phyloP scores from a whole-genome alignment of 2,797 vertebrate species.

The Podargus strigoides region DNA sequence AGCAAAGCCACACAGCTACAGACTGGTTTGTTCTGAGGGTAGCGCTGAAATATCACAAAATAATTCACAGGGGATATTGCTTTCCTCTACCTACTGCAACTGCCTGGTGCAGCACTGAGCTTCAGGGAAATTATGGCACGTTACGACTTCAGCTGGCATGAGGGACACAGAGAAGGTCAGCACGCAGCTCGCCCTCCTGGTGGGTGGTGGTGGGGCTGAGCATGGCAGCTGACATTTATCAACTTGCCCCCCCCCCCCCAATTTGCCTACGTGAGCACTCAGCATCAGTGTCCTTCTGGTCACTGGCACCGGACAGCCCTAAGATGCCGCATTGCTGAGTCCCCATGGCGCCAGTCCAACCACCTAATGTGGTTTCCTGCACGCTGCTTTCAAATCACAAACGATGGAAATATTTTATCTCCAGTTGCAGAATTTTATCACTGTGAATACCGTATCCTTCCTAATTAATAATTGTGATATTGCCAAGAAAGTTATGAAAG shows the following conservation, averaged over 20 bases:
- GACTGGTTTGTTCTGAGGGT: not conserved
- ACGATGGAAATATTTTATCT: not conserved
- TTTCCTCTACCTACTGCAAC: not conserved
- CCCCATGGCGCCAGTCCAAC: fast-evolving
- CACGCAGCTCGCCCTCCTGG: fast-evolving
- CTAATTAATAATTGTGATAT: not conserved
- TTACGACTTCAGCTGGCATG: not conserved
- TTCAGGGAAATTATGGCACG: fast-evolving
- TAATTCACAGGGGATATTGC: not conserved
- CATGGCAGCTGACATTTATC: not conserved
- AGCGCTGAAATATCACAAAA: not conserved
- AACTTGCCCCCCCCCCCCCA: fast-evolving
- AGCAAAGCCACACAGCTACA: not conserved
- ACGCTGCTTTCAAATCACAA: fast-evolving
- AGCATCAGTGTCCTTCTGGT: not conserved
- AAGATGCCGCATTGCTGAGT: fast-evolving
- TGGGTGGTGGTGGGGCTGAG: not conserved
- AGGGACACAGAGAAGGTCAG: not conserved
- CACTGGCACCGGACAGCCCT: fast-evolving
- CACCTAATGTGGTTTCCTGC: not conserved
- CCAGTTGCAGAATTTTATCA: not conserved
- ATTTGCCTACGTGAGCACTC: fast-evolving
- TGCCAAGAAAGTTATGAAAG: not conserved
- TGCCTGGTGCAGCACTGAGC: not conserved
- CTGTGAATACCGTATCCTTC: not conserved